Percentiles rank a stretch among this genome's conserved stretches.
Evolutionary conservation across 2,797 vertebrate genomes (phyloP).

Genomic region (Siniperca undulata): DNA sequence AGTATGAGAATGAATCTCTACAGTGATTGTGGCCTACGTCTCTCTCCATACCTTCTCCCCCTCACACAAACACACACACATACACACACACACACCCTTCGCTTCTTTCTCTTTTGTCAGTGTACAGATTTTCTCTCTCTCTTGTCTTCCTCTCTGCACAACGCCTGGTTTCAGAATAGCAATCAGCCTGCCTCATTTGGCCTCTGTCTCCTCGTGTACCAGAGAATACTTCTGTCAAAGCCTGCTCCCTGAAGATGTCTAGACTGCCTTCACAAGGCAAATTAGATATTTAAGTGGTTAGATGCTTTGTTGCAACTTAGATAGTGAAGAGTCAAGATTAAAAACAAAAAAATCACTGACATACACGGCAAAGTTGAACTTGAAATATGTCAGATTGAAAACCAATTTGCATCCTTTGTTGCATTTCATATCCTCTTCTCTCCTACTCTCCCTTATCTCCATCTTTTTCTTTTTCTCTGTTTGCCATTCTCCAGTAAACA

Average conservation of each 20-base stretch:
- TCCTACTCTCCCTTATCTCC: not conserved
- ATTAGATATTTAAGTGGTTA: conserved; percentile 45
- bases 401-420: conserved; percentile 39
- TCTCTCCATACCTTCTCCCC: conserved; percentile 20
- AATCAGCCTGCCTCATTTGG: conserved; percentile 70
- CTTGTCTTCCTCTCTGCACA: conserved; percentile 64
- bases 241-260: conserved; percentile 26
- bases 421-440: conserved; percentile 32
- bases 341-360: conserved; percentile 10
- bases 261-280: conserved; percentile 23
- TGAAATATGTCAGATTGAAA: conserved; percentile 37
- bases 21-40: conserved; percentile 59
- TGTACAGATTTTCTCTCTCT: conserved; percentile 62
- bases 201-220: conserved; percentile 48
- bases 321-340: conserved; percentile 33
- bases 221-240: conserved; percentile 43
- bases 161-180: conserved; percentile 62
- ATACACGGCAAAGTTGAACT: conserved; percentile 9
- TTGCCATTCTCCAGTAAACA: conserved; percentile 36
- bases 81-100: conserved; percentile 23
- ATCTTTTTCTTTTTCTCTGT: not conserved
- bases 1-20: conserved; percentile 47
- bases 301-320: conserved; percentile 44
- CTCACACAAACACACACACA: conserved; percentile 9
- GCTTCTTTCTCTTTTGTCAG: conserved; percentile 61